Conservation (phyloP, 2,888 invertebrate species). For the Tenthredo mesomela region DNA sequence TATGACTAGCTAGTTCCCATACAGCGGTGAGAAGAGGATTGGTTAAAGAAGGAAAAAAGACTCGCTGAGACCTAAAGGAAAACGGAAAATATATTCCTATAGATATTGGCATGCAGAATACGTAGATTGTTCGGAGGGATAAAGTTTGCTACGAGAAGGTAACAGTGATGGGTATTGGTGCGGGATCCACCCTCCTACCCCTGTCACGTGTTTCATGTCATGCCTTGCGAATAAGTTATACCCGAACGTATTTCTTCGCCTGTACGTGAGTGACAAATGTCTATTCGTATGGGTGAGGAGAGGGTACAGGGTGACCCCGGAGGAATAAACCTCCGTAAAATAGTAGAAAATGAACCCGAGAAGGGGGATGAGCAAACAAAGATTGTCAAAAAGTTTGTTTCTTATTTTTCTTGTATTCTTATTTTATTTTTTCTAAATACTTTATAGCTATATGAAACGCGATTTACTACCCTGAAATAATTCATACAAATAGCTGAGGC, state of each 20-base stretch:
- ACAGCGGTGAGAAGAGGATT: not conserved
- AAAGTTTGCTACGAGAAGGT: slow-evolving; percentile 42
- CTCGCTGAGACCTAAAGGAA: not conserved
- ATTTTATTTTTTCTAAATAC: not conserved
- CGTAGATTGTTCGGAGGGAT: slow-evolving; percentile 45
- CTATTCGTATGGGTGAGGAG: not conserved
- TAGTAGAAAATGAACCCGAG: not conserved
- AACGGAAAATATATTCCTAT: not conserved
- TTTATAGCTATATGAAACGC: not conserved
- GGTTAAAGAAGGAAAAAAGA: not conserved
- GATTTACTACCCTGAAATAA: not conserved
- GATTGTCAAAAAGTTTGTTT: not conserved
- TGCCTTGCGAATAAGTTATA: slow-evolving; percentile 43
- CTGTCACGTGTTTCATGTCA: slow-evolving; percentile 49
- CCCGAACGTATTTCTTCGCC: not conserved
- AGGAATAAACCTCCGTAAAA: not conserved
- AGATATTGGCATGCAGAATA: slow-evolving; percentile 45
- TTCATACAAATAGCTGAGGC: not conserved
- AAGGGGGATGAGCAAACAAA: not conserved
- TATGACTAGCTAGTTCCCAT: not conserved
- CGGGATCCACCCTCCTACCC: slow-evolving; percentile 25
- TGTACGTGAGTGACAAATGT: not conserved
- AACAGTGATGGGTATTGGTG: slow-evolving; percentile 30
- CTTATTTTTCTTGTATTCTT: not conserved
- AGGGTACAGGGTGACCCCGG: not conserved